A percentile compares a stretch with the other conserved stretches of the same genome.
These are phyloP conservation scores for Branchinecta sandiegonensis DNA, from an alignment of 2,888 invertebrate genomes.

Conservation along the genomic window DNA sequence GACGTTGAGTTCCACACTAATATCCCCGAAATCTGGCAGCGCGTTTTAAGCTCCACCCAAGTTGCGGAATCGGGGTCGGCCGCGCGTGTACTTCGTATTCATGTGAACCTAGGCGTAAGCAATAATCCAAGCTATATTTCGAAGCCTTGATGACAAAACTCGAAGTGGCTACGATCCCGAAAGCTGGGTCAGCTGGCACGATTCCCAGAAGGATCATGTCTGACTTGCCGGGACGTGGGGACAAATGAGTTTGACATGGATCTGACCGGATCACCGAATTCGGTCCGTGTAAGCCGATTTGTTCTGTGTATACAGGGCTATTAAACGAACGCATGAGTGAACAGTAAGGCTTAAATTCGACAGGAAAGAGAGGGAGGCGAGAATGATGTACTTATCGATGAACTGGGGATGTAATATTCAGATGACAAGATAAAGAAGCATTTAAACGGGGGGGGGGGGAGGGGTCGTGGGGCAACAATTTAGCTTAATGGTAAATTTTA, in stretches of 20 bases:
- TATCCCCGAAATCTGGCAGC: too few species aligned
- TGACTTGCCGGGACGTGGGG: slow-evolving; percentile 12
- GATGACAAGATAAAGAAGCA: too few species aligned
- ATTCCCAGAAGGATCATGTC: slow-evolving; percentile 5
- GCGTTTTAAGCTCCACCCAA: not conserved
- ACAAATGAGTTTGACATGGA: slow-evolving; percentile 16
- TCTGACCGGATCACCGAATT: slow-evolving; percentile 12
- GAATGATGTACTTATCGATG: too few species aligned
- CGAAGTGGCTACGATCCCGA: slow-evolving; percentile 14
- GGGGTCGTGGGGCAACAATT: too few species aligned
- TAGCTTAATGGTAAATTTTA: too few species aligned
- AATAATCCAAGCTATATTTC: slow-evolving; percentile 9
- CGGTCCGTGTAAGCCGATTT: slow-evolving; percentile 14
- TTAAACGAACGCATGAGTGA: slow-evolving; percentile 1
- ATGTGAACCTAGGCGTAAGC: slow-evolving; percentile 9
- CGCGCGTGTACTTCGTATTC: slow-evolving; percentile 7
- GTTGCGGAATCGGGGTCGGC: not conserved
- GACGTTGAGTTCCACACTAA: too few species aligned
- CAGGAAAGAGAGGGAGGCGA: too few species aligned
- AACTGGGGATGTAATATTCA: too few species aligned
- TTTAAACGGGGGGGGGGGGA: too few species aligned
- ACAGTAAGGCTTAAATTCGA: not conserved
- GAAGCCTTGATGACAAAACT: slow-evolving; percentile 11
- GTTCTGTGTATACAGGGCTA: slow-evolving; percentile 14
- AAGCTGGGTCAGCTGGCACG: not conserved